Base-by-base conservation (phyloP, 2,888 invertebrate species). In the Epistrophe eligans region DNA sequence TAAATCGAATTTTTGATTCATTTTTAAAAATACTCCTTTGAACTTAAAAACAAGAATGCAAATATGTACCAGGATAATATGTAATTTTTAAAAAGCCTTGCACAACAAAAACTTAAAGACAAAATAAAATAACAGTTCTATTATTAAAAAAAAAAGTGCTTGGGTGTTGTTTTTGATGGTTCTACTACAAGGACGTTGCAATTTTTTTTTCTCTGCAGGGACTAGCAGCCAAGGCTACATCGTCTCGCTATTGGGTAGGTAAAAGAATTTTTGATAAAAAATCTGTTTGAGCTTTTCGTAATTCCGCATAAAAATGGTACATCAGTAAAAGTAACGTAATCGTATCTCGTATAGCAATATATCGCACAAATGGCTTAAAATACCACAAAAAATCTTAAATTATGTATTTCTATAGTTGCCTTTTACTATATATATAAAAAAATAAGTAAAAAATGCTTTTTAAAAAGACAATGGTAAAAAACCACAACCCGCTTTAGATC, bases 181-280 rank as follows among this genome's bases (percentile, higher is more conserved):
- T 52, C 2, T 2, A n/a, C n/a, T n/a, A n/a, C n/a, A 24, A 52
- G 24, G 7, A 52, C 7, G 7, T 52, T n/a, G 7, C n/a, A 2
- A 13, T 13, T 52, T 52, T 28, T 24, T 24, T 15, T 2, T 52
- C 8, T 28, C 55, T 55, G 15, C 55, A 55, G 55, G 15, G 15
- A 55, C 9, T 55, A 7, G 55, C 55, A 28, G 28, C 28, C 55
- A 55, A 28, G 55, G 55, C 28, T 15, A 8, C 9, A 28, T 28
- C 55, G 8, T n/a, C 55, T 4, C 55, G 55, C 4, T 55, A 55
- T 9, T 55, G 55, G 55, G 55, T 55, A 55, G 13, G 55, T 55
- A 28, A 15, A 55, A 28, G 7, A 15, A 32, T 55, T 55, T n/a
- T 8, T 0, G 7, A 55, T 9, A 48, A 17, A 17, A 24, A 24